Base-by-base conservation (phyloP, 2,888 invertebrate genomes). In the Thecophora atra region DNA sequence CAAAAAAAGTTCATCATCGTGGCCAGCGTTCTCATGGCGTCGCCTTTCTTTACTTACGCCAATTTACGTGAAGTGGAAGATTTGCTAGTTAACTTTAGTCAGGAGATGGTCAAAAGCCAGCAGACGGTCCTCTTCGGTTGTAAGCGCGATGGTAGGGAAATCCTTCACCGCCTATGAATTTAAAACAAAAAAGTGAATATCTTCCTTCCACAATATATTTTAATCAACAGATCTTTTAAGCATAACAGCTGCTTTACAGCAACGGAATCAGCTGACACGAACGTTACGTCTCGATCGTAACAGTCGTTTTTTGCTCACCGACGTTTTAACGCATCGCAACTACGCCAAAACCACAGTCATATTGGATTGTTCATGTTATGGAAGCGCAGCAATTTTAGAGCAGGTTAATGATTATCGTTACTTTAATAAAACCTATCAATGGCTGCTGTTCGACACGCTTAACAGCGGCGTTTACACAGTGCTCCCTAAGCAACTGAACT, bases 401-500 rank as follows among this genome's bases (percentile, higher is more conserved):
- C 72, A 78, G 72, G 80, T 80, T 3, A 82, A 83, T 17, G 63
- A 70, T 1, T 30, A 74, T 21, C 76, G 74, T 44, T 84, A 79
- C 73, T 85, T 83, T 44, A 86, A 86, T 67, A 85, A 82, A 74
- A 83, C 85, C 1, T 86, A 84, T 73, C 82, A 82, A 51, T 86
- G 86, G 85, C 54, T 86, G 15, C 72, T 85, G 17, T 79, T 81
- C 78, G 81, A 83, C 66, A 62, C 76, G 1, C 26, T 74, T 0
- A 78, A 78, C 17, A 21, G 7, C 17, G 77, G 77, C 2, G 63
- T 81, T 7, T 37, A 77, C 0, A 52, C 73, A 1, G 60, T 84
- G 47, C 56, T 79, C 19, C 78, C 79, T 0, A 19, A 68, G 3
- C 69, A 77, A 1, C 21, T 82, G 0, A 73, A 80, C 17, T 81